Conservation (phyloP, 2,797 vertebrate species). For the Ciconia nigra region DNA sequence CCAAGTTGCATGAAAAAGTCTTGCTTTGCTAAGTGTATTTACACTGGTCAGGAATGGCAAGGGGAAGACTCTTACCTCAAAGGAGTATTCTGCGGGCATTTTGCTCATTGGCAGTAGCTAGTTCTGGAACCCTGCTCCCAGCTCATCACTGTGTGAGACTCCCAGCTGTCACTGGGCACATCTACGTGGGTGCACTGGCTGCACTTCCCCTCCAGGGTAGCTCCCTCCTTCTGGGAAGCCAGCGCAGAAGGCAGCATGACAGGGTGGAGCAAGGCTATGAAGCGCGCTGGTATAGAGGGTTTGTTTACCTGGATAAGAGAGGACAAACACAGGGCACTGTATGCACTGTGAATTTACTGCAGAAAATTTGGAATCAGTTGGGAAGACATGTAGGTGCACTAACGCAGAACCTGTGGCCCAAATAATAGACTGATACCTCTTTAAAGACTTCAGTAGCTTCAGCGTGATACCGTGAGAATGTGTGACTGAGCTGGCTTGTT, state of each 20-base stretch:
- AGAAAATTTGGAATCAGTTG: background rate
- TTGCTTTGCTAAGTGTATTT: background rate
- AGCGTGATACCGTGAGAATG: background rate
- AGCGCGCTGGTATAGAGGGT: rapidly evolving
- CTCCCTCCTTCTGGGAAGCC: background rate
- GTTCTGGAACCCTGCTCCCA: background rate
- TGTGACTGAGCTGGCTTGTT: background rate
- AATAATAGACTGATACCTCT: background rate
- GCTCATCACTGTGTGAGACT: background rate
- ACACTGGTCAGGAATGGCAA: background rate
- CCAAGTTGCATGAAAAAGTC: background rate
- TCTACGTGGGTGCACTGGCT: background rate
- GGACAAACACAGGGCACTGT: background rate
- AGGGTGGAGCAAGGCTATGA: background rate
- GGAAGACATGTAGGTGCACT: background rate
- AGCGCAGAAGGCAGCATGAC: background rate
- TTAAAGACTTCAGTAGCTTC: background rate
- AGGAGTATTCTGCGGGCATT: background rate
- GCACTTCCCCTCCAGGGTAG: background rate
- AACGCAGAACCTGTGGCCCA: background rate
- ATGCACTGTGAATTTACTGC: background rate
- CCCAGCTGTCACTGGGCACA: background rate
- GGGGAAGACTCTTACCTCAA: background rate
- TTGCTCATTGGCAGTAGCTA: background rate
- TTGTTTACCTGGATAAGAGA: background rate